These are phyloP conservation scores for Ornithoptera alexandrae DNA, from an alignment of 2,888 invertebrate genomes.

Conservation along the genomic window DNA sequence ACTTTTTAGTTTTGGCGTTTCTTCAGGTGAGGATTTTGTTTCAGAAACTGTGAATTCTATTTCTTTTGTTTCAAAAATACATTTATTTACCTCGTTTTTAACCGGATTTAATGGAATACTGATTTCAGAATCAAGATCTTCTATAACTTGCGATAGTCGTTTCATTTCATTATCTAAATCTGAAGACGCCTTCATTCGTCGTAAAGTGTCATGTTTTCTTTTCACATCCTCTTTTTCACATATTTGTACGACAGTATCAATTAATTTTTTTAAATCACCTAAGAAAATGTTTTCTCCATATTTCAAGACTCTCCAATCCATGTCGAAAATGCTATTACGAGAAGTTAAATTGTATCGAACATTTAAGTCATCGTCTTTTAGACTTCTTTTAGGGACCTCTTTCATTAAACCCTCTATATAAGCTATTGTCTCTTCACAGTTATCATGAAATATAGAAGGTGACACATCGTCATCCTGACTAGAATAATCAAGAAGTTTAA, in stretches of 20 bases:
- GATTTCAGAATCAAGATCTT: slow-evolving; percentile 60
- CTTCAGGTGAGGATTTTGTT: slow-evolving; percentile 43
- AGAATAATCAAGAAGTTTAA: slow-evolving; percentile 85
- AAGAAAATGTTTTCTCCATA: slow-evolving; percentile 73
- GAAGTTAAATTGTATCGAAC: slow-evolving; percentile 65
- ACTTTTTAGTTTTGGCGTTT: slow-evolving; percentile 52
- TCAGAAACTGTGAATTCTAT: slow-evolving; percentile 37
- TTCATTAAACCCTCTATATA: slow-evolving; percentile 64
- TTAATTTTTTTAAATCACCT: slow-evolving; percentile 68
- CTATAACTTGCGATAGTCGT: slow-evolving; percentile 67
- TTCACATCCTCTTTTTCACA: slow-evolving; percentile 53
- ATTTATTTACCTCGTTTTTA: slow-evolving; percentile 41
- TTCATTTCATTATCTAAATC: slow-evolving; percentile 74
- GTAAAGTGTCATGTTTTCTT: slow-evolving; percentile 51
- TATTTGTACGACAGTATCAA: slow-evolving; percentile 58
- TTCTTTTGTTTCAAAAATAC: slow-evolving; percentile 44
- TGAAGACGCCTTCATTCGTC: slow-evolving; percentile 54
- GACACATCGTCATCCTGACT: slow-evolving; percentile 81
- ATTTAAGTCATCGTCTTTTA: slow-evolving; percentile 59
- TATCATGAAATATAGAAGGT: slow-evolving; percentile 69
- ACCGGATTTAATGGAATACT: slow-evolving; percentile 36
- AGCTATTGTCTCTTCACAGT: slow-evolving; percentile 67
- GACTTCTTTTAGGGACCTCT: slow-evolving; percentile 43
- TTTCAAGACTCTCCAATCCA: slow-evolving; percentile 74
- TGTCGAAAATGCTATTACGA: slow-evolving; percentile 65